Conservation (phyloP, 1,140 invertebrate species). For the Propsilocerus akamusi region DNA sequence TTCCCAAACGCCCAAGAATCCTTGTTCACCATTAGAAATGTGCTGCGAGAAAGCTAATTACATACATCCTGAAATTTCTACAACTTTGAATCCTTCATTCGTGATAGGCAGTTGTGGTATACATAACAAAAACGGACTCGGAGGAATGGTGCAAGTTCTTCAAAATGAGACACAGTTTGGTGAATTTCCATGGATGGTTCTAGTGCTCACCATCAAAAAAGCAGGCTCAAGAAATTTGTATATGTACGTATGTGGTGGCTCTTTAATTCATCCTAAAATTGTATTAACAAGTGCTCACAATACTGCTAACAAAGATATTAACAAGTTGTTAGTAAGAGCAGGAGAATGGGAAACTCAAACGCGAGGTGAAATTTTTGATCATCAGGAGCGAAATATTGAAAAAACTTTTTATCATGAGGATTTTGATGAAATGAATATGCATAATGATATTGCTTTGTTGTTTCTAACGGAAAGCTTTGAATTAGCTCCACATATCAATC, state of each 20-base stretch:
- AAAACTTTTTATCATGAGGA: slow-evolving; percentile 25
- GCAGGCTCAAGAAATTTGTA: neutral
- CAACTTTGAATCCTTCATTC: no score
- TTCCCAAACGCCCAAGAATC: no score
- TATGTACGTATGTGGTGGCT: neutral
- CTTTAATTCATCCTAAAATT: neutral
- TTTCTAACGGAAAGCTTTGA: slow-evolving; percentile 40
- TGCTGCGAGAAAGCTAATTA: no score
- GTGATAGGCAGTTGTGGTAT: no score
- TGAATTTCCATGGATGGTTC: slow-evolving; percentile 40
- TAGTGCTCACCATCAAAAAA: slow-evolving; percentile 11
- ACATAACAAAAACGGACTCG: slow-evolving; percentile 29
- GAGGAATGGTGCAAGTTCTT: no score
- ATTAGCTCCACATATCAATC: slow-evolving; percentile 47
- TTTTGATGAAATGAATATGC: slow-evolving; percentile 27
- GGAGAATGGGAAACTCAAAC: slow-evolving; percentile 35
- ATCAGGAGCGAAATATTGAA: slow-evolving; percentile 24
- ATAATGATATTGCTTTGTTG: slow-evolving; percentile 56
- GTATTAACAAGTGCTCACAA: slow-evolving; percentile 9
- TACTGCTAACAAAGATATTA: slow-evolving; percentile 5
- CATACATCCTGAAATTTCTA: no score
- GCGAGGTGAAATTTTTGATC: slow-evolving; percentile 25
- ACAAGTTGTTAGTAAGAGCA: slow-evolving; percentile 22
- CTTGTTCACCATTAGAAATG: no score
- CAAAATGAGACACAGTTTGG: no score